Evolutionary conservation across 2,113 vertebrate genomes (phyloP).

Genomic region (Columba janthina): DNA sequence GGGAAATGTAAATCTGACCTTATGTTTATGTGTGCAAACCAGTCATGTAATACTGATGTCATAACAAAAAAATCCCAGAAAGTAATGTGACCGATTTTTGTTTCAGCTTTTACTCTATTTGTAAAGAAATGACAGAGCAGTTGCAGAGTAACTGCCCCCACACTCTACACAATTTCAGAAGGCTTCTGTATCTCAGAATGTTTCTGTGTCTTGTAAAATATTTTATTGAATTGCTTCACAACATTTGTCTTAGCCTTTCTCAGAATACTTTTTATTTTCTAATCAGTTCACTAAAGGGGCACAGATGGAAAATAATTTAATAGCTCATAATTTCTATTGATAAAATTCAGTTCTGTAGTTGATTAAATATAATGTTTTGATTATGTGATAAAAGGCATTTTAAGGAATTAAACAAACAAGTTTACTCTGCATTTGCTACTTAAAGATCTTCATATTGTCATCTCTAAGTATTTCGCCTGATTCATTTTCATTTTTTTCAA

Average conservation of each 20-base stretch:
- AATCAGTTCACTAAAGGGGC: background rate
- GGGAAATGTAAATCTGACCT: background rate
- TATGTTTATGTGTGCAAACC: background rate
- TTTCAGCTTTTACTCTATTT: background rate
- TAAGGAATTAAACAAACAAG: background rate
- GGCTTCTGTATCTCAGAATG: background rate
- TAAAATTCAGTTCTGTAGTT: background rate
- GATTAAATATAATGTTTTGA: background rate
- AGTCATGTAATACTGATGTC: background rate
- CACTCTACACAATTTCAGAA: background rate
- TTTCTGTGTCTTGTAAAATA: background rate
- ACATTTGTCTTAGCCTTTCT: background rate
- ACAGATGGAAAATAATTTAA: background rate
- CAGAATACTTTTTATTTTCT: background rate
- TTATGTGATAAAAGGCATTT: background rate
- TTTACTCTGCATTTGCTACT: background rate
- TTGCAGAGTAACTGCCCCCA: background rate
- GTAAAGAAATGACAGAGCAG: background rate
- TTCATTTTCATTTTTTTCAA: background rate
- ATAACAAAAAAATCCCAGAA: rapidly evolving
- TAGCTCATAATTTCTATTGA: background rate
- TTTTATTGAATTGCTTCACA: background rate
- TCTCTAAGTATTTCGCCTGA: background rate
- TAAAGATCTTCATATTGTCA: background rate
- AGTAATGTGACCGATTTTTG: too few relatives aligned